These are phyloP conservation scores for Psephotus haematonotus DNA, from an alignment of 2,113 vertebrate species.

Conservation along the genomic window DNA sequence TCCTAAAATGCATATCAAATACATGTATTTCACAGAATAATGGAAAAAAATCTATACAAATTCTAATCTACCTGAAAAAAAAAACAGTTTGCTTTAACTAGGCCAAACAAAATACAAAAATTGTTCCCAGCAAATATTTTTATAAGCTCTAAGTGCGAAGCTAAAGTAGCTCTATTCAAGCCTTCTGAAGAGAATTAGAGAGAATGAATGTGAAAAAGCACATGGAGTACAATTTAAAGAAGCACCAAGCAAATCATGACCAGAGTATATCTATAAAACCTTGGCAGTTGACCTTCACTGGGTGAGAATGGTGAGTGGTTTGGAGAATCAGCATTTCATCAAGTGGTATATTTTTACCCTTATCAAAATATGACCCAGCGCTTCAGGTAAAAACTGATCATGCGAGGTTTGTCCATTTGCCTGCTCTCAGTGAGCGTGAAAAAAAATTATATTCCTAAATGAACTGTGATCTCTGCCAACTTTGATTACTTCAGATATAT, in stretches of 20 bases:
- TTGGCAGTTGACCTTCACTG: slow-evolving; percentile 67
- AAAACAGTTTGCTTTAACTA: not conserved
- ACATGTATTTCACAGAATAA: not conserved
- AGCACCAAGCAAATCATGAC: slow-evolving; percentile 16
- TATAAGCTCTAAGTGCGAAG: not conserved
- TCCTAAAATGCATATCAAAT: not conserved
- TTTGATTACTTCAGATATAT: slow-evolving; percentile 24
- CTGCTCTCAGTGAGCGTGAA: slow-evolving; percentile 31
- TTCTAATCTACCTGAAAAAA: not conserved
- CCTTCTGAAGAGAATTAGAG: slow-evolving; percentile 15
- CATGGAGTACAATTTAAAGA: slow-evolving; percentile 13
- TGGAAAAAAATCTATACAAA: not conserved
- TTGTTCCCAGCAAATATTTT: not conserved
- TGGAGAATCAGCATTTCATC: slow-evolving; percentile 40
- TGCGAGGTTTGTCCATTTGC: slow-evolving; percentile 28
- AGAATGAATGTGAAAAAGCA: not conserved
- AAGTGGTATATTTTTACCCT: slow-evolving; percentile 25
- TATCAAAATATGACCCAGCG: slow-evolving; percentile 2
- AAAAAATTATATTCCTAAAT: slow-evolving; percentile 35
- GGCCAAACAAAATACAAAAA: not conserved
- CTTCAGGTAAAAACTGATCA: slow-evolving; percentile 44
- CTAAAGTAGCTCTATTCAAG: not conserved
- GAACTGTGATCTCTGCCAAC: not conserved
- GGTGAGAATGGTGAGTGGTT: slow-evolving; percentile 43
- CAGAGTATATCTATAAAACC: slow-evolving; percentile 19